Percentiles rank a stretch among this genome's conserved stretches.
Evolutionary conservation across 2,797 vertebrate genomes (phyloP).

Genomic region (Limnodromus scolopaceus): DNA sequence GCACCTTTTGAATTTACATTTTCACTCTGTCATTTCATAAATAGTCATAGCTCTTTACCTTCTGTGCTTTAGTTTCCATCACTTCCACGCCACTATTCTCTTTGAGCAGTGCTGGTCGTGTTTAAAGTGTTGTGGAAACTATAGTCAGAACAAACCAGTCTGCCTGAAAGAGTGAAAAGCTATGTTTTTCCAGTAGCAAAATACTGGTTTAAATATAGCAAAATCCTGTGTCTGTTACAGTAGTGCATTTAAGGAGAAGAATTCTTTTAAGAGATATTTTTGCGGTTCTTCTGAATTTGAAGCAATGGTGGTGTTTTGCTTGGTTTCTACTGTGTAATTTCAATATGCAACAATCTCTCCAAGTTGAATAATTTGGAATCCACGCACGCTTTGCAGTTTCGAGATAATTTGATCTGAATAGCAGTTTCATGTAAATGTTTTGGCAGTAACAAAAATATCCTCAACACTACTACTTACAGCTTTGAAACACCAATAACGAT

Average conservation of each 20-base stretch:
- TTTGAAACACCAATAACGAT: conserved; percentile 36
- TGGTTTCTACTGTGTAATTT: background rate
- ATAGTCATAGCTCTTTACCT: background rate
- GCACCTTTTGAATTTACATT: background rate
- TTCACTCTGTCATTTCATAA: background rate
- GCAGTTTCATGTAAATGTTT: conserved; percentile 47
- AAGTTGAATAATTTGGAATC: conserved; percentile 53
- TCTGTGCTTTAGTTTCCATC: background rate
- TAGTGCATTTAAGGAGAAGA: background rate
- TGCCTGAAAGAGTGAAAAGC: background rate
- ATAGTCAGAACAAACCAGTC: background rate
- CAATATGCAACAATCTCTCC: background rate
- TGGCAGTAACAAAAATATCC: conserved; percentile 65
- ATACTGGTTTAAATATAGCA: background rate
- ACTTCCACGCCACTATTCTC: background rate
- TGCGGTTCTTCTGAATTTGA: background rate
- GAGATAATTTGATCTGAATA: conserved; percentile 54
- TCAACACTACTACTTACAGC: conserved; percentile 30
- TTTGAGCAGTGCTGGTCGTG: background rate
- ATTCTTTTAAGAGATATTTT: background rate
- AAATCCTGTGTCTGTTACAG: background rate
- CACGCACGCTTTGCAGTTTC: conserved; percentile 1
- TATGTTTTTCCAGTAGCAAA: background rate
- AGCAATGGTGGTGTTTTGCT: background rate
- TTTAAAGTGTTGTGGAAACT: background rate